Base-by-base conservation (phyloP, 2,113 vertebrate genomes). In the Oryzias woworae region DNA sequence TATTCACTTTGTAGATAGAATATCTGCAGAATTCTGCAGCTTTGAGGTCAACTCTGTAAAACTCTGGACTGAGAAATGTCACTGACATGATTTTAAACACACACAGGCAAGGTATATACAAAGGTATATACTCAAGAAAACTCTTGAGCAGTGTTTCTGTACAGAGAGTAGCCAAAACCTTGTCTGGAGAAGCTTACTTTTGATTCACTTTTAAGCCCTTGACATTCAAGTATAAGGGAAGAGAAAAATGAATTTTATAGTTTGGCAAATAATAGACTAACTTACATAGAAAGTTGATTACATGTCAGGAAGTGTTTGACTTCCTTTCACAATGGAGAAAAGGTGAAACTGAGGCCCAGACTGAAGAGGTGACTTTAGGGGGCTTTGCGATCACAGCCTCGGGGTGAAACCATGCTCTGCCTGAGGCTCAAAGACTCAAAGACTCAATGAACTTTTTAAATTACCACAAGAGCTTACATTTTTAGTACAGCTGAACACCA, bases 361-460 rank as follows among this genome's bases (percentile, higher is more conserved):
- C 51, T 4, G 41, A 44, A 73, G 62, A 71, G 42, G 66, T 69
- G 73, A 73, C 68, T 71, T 75, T 50, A 66, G 0, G n/a, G 58
- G 17, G 62, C 57, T 64, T 60, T 75, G 67, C 8, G 13, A 66
- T 69, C 57, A 56, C 58, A 77, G 73, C 77, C 71, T 41, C 16
- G 1, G 53, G 70, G 60, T 64, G 57, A 63, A 58, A 44, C 56
- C 41, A 55, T 58, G 62, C 59, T 71, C 71, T 54, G 76, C 79
- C 64, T 0, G 47, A 22, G 64, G 79, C 70, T 50, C 47, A 53
- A 20, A 59, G 61, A 67, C 54, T 65, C 26, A 23, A 50, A 68
- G 28, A 47, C 26, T 58, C 59, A 36, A 45, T 49, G 46, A 47
- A 28, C 48, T 52, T 64, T 69, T 66, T 49, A 58, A 36, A 77